Percentiles rank a stretch among this genome's conserved stretches.
phyloP scores from a whole-genome alignment of 92 coral and sea anemone species.

The Scolanthus callimorphus region DNA sequence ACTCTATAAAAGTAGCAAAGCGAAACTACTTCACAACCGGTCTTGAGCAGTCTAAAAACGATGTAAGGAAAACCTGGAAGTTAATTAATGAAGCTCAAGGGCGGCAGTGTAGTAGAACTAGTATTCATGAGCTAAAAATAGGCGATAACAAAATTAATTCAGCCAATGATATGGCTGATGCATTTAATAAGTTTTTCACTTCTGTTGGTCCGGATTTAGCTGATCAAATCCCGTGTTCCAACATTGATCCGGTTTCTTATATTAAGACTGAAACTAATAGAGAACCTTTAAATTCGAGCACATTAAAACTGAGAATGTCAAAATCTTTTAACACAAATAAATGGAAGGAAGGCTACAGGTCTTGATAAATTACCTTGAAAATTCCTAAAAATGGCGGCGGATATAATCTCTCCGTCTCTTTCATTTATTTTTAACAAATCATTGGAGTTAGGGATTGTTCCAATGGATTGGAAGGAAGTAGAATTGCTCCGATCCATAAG shows the following conservation, averaged over 20 bases:
- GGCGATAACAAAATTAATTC: slow-evolving; percentile 6
- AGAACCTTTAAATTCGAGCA: neutral
- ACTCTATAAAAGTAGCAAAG: too few species aligned
- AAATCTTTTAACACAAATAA: neutral
- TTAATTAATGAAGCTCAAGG: slow-evolving; percentile 10
- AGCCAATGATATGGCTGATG: slow-evolving; percentile 13
- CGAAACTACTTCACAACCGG: neutral
- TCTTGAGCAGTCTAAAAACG: slow-evolving; percentile 8
- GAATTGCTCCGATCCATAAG: too few species aligned
- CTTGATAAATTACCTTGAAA: slow-evolving; percentile 8
- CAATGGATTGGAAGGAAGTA: slow-evolving; percentile 1
- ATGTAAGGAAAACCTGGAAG: slow-evolving; percentile 5
- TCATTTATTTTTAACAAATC: neutral
- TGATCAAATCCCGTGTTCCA: slow-evolving; percentile 13
- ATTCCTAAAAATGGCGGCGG: slow-evolving; percentile 1
- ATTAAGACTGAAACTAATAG: neutral
- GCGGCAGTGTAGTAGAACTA: neutral
- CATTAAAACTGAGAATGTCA: neutral
- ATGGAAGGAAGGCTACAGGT: slow-evolving; percentile 12
- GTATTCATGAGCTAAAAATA: slow-evolving; percentile 1
- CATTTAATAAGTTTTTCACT: slow-evolving; percentile 20
- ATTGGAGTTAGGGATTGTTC: neutral
- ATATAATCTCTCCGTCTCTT: slow-evolving; percentile 1
- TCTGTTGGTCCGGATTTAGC: slow-evolving; percentile 22
- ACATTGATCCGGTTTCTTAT: too few species aligned